phyloP scores from a whole-genome alignment of 1,140 invertebrate genomes.

The Anagrus nilaparvatae region DNA sequence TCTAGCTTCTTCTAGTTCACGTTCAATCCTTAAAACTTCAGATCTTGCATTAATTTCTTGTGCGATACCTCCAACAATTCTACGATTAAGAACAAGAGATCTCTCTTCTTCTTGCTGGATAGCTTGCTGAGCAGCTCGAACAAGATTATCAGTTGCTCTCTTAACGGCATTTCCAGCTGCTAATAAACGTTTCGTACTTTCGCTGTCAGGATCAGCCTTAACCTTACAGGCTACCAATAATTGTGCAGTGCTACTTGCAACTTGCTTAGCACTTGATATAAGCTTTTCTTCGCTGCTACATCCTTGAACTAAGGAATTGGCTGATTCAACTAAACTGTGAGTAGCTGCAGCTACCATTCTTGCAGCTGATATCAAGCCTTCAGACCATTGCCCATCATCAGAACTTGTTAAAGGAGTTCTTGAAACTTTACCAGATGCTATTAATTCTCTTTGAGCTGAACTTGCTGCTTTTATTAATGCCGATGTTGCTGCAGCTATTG shows the following conservation, averaged over 20 bases:
- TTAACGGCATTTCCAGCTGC: conserved; percentile 95
- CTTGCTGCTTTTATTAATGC: conserved; percentile 93
- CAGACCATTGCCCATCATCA: conserved; percentile 98
- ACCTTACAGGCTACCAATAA: conserved; percentile 95
- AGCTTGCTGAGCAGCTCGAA: conserved; percentile 85
- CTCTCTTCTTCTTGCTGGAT: conserved; percentile 87
- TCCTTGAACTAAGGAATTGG: conserved; percentile 93
- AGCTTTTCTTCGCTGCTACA: conserved; percentile 90
- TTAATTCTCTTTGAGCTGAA: conserved; percentile 88
- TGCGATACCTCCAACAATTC: conserved; percentile 88
- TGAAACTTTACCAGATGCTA: conserved; percentile 68
- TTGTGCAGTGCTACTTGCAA: conserved; percentile 94
- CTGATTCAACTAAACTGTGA: conserved; percentile 93
- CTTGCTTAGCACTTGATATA: conserved; percentile 93
- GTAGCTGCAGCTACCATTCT: conserved; percentile 93
- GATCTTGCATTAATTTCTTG: conserved; percentile 84
- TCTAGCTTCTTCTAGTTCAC: conserved; percentile 85
- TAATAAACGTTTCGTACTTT: conserved; percentile 86
- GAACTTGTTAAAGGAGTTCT: conserved; percentile 68
- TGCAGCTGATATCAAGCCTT: conserved; percentile 93
- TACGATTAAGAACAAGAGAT: conserved; percentile 75
- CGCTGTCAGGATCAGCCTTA: conserved; percentile 91
- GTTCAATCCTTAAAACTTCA: conserved; percentile 85
- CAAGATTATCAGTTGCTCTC: conserved; percentile 93
- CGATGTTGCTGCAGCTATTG: conserved; percentile 92